phyloP scores from a whole-genome alignment of 2,888 invertebrate genomes.

The Zeuzera pyrina region DNA sequence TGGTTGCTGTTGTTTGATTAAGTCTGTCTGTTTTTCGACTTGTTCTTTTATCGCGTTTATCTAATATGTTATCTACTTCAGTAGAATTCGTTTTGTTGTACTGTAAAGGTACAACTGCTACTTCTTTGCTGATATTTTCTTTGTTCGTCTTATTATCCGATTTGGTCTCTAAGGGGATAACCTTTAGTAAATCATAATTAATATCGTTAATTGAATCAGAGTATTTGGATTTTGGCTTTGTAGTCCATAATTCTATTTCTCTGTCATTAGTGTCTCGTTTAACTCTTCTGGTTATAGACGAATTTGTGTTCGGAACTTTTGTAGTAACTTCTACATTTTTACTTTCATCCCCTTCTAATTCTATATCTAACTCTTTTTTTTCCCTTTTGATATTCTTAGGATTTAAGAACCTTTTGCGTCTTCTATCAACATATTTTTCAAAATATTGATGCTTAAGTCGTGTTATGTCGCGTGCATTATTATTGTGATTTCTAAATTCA shows the following conservation, averaged over 20 bases:
- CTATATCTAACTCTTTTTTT: conserved; percentile 34
- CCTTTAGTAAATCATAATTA: conserved; percentile 39
- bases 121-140: conserved; percentile 29
- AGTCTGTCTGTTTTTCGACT: conserved; percentile 65
- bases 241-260: conserved; percentile 36
- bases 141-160: conserved; percentile 19
- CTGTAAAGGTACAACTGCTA: conserved; percentile 46
- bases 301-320: no score
- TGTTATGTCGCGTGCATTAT: conserved; percentile 24
- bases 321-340: conserved; percentile 26
- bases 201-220: conserved; percentile 33
- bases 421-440: conserved; percentile 55
- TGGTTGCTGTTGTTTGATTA: conserved; percentile 63
- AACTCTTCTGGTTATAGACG: conserved; percentile 28
- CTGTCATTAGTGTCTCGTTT: conserved; percentile 39
- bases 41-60: conserved; percentile 62
- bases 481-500: conserved; percentile 35
- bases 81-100: conserved; percentile 56
- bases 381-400: conserved; percentile 34
- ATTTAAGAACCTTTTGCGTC: conserved; percentile 50
- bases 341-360: conserved; percentile 36
- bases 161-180: conserved; percentile 39
- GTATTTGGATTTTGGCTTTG: conserved; percentile 22
- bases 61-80: conserved; percentile 45
- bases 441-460: conserved; percentile 62